Conservation (phyloP, 2,113 vertebrate genomes). For the Psettodes erumei region DNA sequence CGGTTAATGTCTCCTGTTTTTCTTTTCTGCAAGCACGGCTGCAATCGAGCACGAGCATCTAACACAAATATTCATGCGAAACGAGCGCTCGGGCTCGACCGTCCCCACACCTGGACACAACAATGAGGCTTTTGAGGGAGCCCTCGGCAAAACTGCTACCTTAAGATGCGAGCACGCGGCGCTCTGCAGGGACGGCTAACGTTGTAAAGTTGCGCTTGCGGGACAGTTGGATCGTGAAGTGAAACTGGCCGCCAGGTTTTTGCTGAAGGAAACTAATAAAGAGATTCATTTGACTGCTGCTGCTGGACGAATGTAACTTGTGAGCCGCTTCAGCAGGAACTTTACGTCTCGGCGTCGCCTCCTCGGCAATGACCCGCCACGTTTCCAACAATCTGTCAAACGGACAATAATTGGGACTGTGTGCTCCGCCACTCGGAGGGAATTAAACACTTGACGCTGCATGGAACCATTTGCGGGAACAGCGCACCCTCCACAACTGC, state of each 20-base stretch:
- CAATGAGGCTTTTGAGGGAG: slow-evolving; percentile 50
- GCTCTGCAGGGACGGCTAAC: slow-evolving; percentile 17
- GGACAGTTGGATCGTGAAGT: slow-evolving; percentile 47
- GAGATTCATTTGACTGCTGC: slow-evolving; percentile 57
- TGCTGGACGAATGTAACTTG: slow-evolving; percentile 47
- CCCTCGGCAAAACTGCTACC: slow-evolving; percentile 39
- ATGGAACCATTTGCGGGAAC: slow-evolving; percentile 31
- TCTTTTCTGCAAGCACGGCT: slow-evolving; percentile 15
- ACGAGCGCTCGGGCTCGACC: slow-evolving; percentile 37
- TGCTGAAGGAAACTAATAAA: slow-evolving; percentile 55
- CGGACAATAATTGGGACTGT: slow-evolving; percentile 27
- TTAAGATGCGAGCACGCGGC: slow-evolving; percentile 47
- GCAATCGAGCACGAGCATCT: slow-evolving; percentile 37
- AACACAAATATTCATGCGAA: slow-evolving; percentile 24
- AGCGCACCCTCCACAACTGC: slow-evolving; percentile 19
- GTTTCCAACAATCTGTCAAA: slow-evolving; percentile 59
- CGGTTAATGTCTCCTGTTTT: slow-evolving; percentile 9
- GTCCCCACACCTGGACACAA: slow-evolving; percentile 27
- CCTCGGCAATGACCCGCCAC: slow-evolving; percentile 40
- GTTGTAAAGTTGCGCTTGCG: slow-evolving; percentile 47
- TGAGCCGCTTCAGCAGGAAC: slow-evolving; percentile 28
- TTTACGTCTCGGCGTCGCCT: slow-evolving; percentile 41
- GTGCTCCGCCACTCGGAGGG: slow-evolving; percentile 39
- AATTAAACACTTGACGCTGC: slow-evolving; percentile 60
- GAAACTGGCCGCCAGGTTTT: slow-evolving; percentile 43